These are phyloP conservation scores for Epirrhoe tristata DNA, from an alignment of 2,888 invertebrate species.

Conservation along the genomic window DNA sequence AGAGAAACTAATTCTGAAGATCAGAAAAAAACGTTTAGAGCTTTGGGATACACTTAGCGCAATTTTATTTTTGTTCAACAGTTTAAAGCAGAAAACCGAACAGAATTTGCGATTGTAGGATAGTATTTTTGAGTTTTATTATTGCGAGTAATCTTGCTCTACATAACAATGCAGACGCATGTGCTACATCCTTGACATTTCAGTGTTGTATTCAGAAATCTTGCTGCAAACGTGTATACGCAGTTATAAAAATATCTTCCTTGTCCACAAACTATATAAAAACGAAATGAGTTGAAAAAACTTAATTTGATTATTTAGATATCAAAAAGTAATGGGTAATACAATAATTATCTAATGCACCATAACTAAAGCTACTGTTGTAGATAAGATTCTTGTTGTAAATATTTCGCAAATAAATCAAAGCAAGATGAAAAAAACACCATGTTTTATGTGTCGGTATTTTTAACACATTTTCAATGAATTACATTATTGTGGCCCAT, in stretches of 20 bases:
- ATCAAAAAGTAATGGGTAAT: background rate
- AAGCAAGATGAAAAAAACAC: too few species aligned
- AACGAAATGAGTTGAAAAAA: background rate
- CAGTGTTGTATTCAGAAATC: background rate
- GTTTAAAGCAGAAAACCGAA: too few species aligned
- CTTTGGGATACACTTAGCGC: background rate
- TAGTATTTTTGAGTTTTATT: background rate
- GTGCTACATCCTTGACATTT: background rate
- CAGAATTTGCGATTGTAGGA: background rate
- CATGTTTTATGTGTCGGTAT: too few species aligned
- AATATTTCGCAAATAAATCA: too few species aligned
- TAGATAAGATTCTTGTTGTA: too few species aligned
- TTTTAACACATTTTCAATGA: too few species aligned
- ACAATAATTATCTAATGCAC: too few species aligned
- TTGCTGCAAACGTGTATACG: background rate
- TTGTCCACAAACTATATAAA: background rate
- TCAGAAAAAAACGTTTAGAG: too few species aligned
- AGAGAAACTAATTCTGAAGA: too few species aligned
- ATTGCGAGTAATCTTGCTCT: background rate
- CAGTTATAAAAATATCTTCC: background rate
- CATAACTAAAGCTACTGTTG: too few species aligned
- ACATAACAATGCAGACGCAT: slow-evolving; percentile 1
- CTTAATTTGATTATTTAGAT: background rate
- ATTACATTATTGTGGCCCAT: too few species aligned
- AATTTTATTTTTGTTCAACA: background rate